Base-by-base conservation (phyloP, 2,888 invertebrate genomes). In the Euzophera pinguis region DNA sequence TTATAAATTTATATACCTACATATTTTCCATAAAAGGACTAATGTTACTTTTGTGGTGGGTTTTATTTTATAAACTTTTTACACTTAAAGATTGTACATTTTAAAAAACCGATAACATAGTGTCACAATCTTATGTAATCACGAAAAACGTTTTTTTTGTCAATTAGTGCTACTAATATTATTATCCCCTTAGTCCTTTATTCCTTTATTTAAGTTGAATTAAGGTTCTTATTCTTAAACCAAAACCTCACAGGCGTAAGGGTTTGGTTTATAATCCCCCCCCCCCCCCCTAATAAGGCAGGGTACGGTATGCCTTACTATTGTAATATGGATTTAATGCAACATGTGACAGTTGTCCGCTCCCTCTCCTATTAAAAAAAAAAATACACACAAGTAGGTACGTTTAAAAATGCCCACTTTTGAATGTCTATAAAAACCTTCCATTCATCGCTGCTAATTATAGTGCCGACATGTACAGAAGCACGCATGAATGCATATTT, bases 401-500 rank as follows among this genome's bases (percentile, higher is more conserved):
- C 45, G 32, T 45, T 56, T 53, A 53, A 58, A 61, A 63, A 63
- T 58, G 53, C 55, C 56, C 58, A 62, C 55, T 53, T 59, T 54
- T 50, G 35, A 55, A 50, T 45, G 50, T 51, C 38, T 41, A 57
- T 72, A 76, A 84, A 84, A 83, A 77, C 73, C 65, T 67, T 71
- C 74, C 78, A 81, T 82, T 78, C 78, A 82, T 80, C 73, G 69
- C 70, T 67, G 79, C 80, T 88, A 88, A 89, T 89, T 87, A 84
- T 80, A 81, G 76, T 77, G 72, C 78, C 72, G 77, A 77, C 74
- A 77, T 80, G 80, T 74, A 80, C 78, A 70, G 73, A 67, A 69
- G 78, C 80, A 85, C 80, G 85, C 81, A 85, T 84, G 81, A 81
- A 82, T 81, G 84, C 81, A 81, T 81, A 74, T 79, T 78, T 76